Base-by-base conservation (phyloP, 2,888 invertebrate species). In the Buathra laborator region DNA sequence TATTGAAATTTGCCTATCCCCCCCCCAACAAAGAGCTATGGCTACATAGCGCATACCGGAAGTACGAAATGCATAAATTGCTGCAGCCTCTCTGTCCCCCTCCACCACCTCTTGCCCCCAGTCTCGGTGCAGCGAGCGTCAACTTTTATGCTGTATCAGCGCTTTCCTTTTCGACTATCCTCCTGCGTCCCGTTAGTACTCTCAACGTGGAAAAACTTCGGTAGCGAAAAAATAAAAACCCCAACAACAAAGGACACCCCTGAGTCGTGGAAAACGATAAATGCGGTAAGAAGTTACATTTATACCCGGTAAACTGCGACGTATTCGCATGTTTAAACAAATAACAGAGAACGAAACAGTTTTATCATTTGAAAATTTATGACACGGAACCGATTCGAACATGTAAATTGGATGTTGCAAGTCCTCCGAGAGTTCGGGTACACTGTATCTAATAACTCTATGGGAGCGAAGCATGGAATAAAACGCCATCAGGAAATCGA, bases 1-100 rank as follows among this genome's bases (percentile, higher is more conserved):
- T 89, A 85, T 89, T 88, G 89, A 89, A 87, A 89, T 88, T 89
- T 84, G 78, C 37, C 37, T 37, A 10, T 19, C 56, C 19, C 68
- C 74, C 29, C 53, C 56, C 51, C 68, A 64, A 48, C 51, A 10
- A 10, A 46, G 9, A 10, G 16, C n/a, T 43, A 32, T 56, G 48
- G 59, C 46, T 43, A 9, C 9, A 66, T 51, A 78, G 59, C 76
- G 71, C 66, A 70, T 56, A 79, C 84, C 72, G 80, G 83, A 88
- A 70, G 76, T 80, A 77, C 83, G 82, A 84, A 76, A 79, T 78
- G 81, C 80, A 84, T 86, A 89, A 86, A 88, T 74, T 77, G 59
- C 59, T 62, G 53, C 37, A 5, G 72, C 48, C 37, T 62, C 76
- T 16, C 3, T 16, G 32, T 53, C 56, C 19, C 51, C 43, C 37